Base-by-base conservation (phyloP, 2,113 vertebrate species). In the Lontra canadensis region DNA sequence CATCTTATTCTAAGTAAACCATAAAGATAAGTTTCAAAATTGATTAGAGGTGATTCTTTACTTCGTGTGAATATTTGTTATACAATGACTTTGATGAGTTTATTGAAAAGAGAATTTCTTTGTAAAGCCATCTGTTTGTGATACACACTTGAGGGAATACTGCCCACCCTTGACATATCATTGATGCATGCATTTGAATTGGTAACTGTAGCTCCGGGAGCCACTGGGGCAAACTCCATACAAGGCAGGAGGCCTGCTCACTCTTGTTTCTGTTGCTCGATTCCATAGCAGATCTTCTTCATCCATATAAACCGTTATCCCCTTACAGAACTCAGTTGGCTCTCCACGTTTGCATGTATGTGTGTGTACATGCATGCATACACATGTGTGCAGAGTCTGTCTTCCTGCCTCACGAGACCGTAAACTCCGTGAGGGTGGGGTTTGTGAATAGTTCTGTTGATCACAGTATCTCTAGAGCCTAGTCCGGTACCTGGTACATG, bases 11-110 rank as follows among this genome's bases (percentile, higher is more conserved):
- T 90, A 81, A 71, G 47, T 47, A 97, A 94, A 97, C 13, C 71
- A 78, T 89, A 97, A 90, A 81, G 25, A 82, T 97, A 93, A 88
- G 39, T 90, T 93, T 52, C 26, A 86, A 90, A 97, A 88, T 29
- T 94, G 78, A 95, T 93, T 83, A 90, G 96, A 92, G 67, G 73
- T 52, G 81, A 88, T 84, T 85, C 61, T 17, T 95, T 83, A 80
- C 44, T 96, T 96, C 85, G 82, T 25, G 59, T 85, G 44, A 89
- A 52, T 90, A n/a, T 96, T 88, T 21, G 2, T 44, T 85, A 13
- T 88, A 67, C 65, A 88, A 23, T 65, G 95, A 85, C 61, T 81
- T 88, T 73, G 63, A 95, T 26, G 21, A 73, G 18, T 57, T 96
- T 55, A 55, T 36, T 88, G 52, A 55, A 94, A 84, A 31, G 55